Evolutionary conservation across 2,888 invertebrate genomes (phyloP), one percentile per base, ranked within the genome.

Genomic region (Lasioglossum vierecki): DNA sequence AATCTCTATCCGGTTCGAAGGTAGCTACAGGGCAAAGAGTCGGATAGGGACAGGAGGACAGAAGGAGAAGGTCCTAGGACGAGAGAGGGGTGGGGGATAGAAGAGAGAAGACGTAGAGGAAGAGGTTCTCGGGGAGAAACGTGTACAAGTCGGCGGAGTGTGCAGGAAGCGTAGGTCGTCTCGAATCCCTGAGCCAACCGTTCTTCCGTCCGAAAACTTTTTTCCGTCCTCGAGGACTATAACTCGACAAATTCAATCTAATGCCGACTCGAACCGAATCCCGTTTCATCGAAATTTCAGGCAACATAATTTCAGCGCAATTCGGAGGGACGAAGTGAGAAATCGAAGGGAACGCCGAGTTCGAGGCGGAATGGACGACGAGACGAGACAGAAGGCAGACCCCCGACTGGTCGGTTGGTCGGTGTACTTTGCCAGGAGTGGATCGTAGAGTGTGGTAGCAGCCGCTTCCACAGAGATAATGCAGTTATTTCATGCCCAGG

Each of bases 401-500:
- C 77, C 39, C 63, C 13, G 26, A 30, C 60, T 15, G 53, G 53
- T 22, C 22, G 66, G 79, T 82, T 88, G 90, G 88, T 86, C 76
- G 83, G 90, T 82, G 80, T 84, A 84, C 83, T 88, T 87, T 82
- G 82, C 86, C 80, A 79, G 60, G 78, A 74, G 78, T 68, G 84
- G 83, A 80, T 71, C 78, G 78, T 76, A 85, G 78, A 86, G 92
- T 90, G 89, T 85, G 89, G 89, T 90, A 91, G 93, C 92, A 91
- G 93, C 92, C 91, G 92, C 92, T 93, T 93, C 93, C 93, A 92
- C 91, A 91, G 91, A 94, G 94, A 94, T 94, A 94, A 94, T 94
- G 93, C 92, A 93, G 94, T 94, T 94, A 94, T 94, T 93, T 93
- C 93, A 93, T 94, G 92, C 93, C 92, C 92, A 91, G 93, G 92